Evolutionary conservation across 1,140 invertebrate genomes (phyloP).

Genomic region (Laupala kohalensis): DNA sequence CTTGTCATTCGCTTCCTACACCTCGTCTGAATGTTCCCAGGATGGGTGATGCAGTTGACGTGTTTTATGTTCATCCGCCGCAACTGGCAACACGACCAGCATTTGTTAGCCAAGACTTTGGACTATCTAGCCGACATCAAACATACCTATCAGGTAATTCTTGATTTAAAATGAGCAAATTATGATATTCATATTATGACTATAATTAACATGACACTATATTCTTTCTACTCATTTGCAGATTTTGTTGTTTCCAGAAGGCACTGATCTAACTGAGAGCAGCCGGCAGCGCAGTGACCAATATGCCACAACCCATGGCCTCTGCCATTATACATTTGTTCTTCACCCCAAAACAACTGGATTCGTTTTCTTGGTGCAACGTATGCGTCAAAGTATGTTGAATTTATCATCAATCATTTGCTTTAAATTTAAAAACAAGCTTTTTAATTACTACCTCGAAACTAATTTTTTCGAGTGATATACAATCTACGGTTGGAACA

Average conservation of each 20-base stretch:
- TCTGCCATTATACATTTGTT: conserved; percentile 55
- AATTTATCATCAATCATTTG: too few relatives aligned
- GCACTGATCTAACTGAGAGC: conserved; percentile 65
- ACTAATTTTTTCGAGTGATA: too few relatives aligned
- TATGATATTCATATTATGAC: neutral
- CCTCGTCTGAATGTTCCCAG: conserved; percentile 32
- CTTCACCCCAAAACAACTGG: conserved; percentile 78
- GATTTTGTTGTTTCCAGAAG: conserved; percentile 76
- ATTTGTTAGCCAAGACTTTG: conserved; percentile 48
- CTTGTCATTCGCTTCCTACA: too few relatives aligned
- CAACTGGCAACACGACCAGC: conserved; percentile 63
- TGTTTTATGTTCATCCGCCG: conserved; percentile 73
- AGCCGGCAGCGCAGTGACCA: conserved; percentile 57
- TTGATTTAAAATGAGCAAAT: neutral
- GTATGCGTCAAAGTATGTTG: conserved; percentile 48
- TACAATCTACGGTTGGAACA: too few relatives aligned
- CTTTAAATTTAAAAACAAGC: too few relatives aligned
- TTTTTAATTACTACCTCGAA: too few relatives aligned
- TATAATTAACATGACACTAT: neutral
- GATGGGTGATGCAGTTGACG: conserved; percentile 81
- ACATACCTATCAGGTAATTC: conserved; percentile 36
- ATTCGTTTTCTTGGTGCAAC: conserved; percentile 54
- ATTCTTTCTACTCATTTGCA: conserved; percentile 22
- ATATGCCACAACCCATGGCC: conserved; percentile 54
- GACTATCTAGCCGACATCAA: conserved; percentile 56